phyloP scores from a whole-genome alignment of 1,140 invertebrate genomes.

The Goniozus legneri region DNA sequence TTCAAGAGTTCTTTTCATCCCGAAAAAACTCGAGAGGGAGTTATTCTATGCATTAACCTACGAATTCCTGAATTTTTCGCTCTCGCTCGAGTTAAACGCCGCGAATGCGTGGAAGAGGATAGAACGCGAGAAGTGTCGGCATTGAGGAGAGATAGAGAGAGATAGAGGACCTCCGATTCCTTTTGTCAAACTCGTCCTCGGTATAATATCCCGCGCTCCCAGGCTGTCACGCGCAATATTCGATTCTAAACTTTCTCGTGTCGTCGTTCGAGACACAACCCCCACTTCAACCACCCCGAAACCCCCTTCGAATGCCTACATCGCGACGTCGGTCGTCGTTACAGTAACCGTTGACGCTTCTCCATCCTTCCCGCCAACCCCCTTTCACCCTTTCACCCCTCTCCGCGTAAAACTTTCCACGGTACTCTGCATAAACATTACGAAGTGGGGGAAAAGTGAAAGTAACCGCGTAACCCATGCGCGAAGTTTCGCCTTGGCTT shows the following conservation, averaged over 20 bases:
- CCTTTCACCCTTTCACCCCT: slow-evolving; percentile 19
- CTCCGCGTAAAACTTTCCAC: slow-evolving; percentile 42
- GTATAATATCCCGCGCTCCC: neutral
- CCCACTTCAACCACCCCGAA: neutral
- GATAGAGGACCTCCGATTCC: too few relatives aligned
- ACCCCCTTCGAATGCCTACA: slow-evolving; percentile 1
- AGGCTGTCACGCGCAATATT: neutral
- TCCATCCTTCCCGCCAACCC: neutral
- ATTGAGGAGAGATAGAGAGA: too few relatives aligned
- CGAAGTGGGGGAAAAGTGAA: slow-evolving; percentile 47
- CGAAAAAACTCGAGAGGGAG: too few relatives aligned
- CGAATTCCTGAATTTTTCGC: too few relatives aligned
- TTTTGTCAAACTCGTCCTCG: neutral
- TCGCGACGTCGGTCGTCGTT: slow-evolving; percentile 11
- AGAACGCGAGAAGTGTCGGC: too few relatives aligned
- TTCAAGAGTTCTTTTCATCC: too few relatives aligned
- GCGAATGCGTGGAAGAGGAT: too few relatives aligned
- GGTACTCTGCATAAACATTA: slow-evolving; percentile 53
- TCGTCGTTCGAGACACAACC: too few relatives aligned
- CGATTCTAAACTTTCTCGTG: neutral
- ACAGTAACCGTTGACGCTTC: slow-evolving; percentile 23
- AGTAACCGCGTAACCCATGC: slow-evolving; percentile 44
- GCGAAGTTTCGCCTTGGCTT: slow-evolving; percentile 38
- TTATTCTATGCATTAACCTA: too few relatives aligned
- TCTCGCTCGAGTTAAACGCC: too few relatives aligned